Evolutionary conservation across 2,113 vertebrate species (phyloP), one percentile per base, ranked within the genome.

Genomic region (Dasyornis broadbenti): DNA sequence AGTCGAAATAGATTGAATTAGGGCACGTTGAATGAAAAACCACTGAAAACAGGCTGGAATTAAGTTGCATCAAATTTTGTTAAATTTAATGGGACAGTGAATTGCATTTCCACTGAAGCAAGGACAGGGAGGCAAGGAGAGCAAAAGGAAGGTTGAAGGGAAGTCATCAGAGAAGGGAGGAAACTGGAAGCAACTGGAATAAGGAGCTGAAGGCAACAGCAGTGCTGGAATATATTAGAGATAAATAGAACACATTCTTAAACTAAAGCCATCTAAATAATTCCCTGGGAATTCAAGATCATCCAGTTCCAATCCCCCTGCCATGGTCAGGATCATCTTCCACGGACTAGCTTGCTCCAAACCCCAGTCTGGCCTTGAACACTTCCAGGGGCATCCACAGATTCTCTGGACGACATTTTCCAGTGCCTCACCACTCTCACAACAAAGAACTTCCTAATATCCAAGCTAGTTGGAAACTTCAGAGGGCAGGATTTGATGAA

Each of bases 1-100:
- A 83, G 93, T 82, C 0, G 10, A 89, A 96, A 93, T 20, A 63
- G 94, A 96, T 96, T 92, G 90, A 96, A 96, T 94, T 92, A 96
- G 85, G 92, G 76, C n/a, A 13, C 30, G 22, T 7, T 56, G 92
- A 90, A 90, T 53, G 54, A 81, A 93, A 80, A 89, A 60, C 3
- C 64, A 59, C 80, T 16, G 87, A 90, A 92, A 96, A 88, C 28
- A 73, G 82, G 66, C 40, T 2, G 33, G 93, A 92, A 93, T 96
- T 86, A 86, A 81, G 85, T 68, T 92, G 75, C 85, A 42, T 47
- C 60, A 56, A 60, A 81, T 95, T 95, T 78, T 90, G 50, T 80
- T 93, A 70, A 54, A 66, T 92, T 63, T 83, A 90, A 81, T 70
- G 85, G 87, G 70, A 94, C 90, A 92, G 42, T 64, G 94, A 86